Evolutionary conservation across 2,113 vertebrate genomes (phyloP), one percentile per base, ranked within the genome.

Genomic region (Phyllostomus discolor): DNA sequence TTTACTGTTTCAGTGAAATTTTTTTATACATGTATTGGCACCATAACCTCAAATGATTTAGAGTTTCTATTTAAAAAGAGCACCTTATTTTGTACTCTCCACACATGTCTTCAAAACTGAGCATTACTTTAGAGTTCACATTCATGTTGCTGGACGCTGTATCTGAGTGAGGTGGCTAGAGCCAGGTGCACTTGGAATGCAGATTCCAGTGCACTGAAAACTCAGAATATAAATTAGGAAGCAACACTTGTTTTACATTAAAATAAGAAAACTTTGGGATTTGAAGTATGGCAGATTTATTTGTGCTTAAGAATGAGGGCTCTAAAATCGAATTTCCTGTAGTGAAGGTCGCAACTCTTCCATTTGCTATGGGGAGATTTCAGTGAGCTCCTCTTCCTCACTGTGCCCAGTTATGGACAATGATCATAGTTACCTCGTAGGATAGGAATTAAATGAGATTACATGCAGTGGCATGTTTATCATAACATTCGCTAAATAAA

Each of bases 21-120:
- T 85, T 86, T 66, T 11, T 2, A 76, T 75, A 66, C n/a, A 5
- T 41, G 4, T 41, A 52, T 41, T 62, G 52, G 38, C 24, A 90
- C 33, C 19, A 82, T 72, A 95, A 90, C 9, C 46, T 78, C 67
- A 64, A 81, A 62, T 52, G 43, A 90, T 76, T 86, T 82, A 48
- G 35, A 41, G 10, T 88, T 91, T 95, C 33, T 83, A 57, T 54
- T 93, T 90, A 17, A 62, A 93, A 64, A 64, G 8, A 92, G 78
- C 76, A 81, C 26, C 82, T 19, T 79, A 79, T 57, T 57, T 66
- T 84, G n/a, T 66, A 88, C 48, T 76, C 33, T 84, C 20, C 69
- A 33, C 62, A 75, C n/a, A 72, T 6, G 20, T 93, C 78, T 92
- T 95, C 16, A 43, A 67, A 95, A 83, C 10, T 92, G 57, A 95